Percentiles rank a stretch among this genome's conserved stretches.
Conservation (phyloP, 2,113 vertebrate species). For the Osmerus mordax region DNA sequence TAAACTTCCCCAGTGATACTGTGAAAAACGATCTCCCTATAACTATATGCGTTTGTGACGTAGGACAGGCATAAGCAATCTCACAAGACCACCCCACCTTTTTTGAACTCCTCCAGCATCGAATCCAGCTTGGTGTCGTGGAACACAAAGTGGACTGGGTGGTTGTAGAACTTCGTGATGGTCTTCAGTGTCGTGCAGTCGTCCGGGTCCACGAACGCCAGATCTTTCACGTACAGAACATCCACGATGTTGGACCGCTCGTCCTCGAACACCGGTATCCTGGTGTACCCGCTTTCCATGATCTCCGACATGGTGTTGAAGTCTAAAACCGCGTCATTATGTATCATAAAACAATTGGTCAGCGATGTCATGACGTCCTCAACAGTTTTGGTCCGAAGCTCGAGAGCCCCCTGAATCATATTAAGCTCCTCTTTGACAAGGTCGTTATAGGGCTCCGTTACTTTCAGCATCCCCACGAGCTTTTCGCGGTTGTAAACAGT, state of each 20-base stretch:
- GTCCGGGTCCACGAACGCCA: conserved; percentile 93
- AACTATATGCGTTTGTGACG: too few species aligned
- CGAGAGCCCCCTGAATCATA: conserved; percentile 95
- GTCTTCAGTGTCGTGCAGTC: conserved; percentile 93
- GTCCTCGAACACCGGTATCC: conserved; percentile 89
- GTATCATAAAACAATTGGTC: conserved; percentile 92
- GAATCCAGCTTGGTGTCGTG: conserved; percentile 94
- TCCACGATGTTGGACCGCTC: conserved; percentile 93
- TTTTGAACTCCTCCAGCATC: conserved; percentile 99
- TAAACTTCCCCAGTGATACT: too few species aligned
- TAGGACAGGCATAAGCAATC: too few species aligned
- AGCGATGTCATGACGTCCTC: conserved; percentile 92
- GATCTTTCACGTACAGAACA: conserved; percentile 89
- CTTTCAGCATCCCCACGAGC: conserved; percentile 93
- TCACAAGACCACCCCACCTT: conserved; percentile 72
- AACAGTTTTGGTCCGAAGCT: conserved; percentile 91
- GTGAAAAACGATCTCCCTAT: too few species aligned
- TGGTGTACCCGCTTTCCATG: conserved; percentile 94
- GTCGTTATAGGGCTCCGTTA: conserved; percentile 93
- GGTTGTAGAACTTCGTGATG: conserved; percentile 97
- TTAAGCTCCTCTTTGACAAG: conserved; percentile 93
- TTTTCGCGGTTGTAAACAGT: conserved; percentile 97
- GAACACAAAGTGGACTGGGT: conserved; percentile 94
- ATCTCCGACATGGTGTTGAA: conserved; percentile 98
- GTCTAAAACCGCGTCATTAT: conserved; percentile 84